phyloP scores from a whole-genome alignment of 2,888 invertebrate species.

The Thelaira solivaga region DNA sequence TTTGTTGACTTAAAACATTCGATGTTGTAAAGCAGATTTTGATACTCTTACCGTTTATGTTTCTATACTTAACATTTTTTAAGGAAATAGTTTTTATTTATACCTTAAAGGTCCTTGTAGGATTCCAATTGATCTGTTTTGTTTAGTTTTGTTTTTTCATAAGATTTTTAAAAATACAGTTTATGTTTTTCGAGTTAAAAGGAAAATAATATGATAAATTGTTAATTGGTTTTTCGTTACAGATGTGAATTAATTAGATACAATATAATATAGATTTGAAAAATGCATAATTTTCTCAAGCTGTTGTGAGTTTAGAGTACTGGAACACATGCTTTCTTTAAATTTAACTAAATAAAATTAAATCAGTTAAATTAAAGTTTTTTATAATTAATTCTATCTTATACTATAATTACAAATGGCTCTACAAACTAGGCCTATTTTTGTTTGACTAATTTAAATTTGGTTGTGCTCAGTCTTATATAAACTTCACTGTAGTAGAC shows the following conservation, averaged over 20 bases:
- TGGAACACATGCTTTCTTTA: too few species aligned
- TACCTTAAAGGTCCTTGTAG: constrained; percentile 78
- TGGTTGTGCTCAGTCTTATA: too few species aligned
- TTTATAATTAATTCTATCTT: too few species aligned
- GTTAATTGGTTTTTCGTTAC: constrained; percentile 18
- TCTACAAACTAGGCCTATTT: too few species aligned
- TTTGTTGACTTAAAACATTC: not conserved
- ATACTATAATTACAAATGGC: too few species aligned
- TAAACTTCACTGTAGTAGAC: too few species aligned
- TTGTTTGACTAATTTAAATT: too few species aligned
- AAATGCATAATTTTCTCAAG: constrained; percentile 50
- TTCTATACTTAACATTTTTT: not conserved
- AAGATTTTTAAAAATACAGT: constrained; percentile 4
- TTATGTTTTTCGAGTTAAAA: constrained; percentile 23
- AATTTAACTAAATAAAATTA: too few species aligned
- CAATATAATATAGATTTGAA: not conserved
- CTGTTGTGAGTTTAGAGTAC: not conserved
- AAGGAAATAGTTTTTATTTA: constrained; percentile 55
- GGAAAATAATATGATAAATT: constrained; percentile 27
- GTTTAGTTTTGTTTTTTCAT: constrained; percentile 55
- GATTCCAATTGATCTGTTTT: constrained; percentile 78
- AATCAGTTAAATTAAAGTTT: too few species aligned
- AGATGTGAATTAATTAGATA: not conserved
- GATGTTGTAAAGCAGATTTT: not conserved
- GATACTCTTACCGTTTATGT: constrained; percentile 9